Evolutionary conservation across 1,140 invertebrate species (phyloP), one percentile per base, ranked within the genome.

Genomic region (Gryllus bimaculatus): DNA sequence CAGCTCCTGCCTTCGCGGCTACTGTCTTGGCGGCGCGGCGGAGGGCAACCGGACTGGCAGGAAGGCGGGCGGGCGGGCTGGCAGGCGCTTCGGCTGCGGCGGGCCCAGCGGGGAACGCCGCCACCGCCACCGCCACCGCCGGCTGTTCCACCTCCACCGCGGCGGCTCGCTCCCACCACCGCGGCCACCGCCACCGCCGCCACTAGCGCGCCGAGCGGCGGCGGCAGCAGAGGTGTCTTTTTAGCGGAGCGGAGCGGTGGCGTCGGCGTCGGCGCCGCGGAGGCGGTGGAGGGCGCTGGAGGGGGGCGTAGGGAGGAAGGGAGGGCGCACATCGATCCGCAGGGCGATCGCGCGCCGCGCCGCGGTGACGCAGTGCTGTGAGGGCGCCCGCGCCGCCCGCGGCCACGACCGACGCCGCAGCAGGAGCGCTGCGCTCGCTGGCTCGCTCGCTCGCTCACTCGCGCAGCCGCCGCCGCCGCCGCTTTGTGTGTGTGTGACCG

Each of bases 351-450:
- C 10, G 18, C 18, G 10, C 10, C 54, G 54, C 54, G 54, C 10
- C 54, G 54, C 54, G 54, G 54, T 66, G 54, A 66, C 54, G 54
- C 54, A 66, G 54, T 66, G 54, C 54, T 66, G 54, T 66, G 54
- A 66, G 54, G 54, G 54, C 54, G 54, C 54, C 54, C 54, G 54
- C 54, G 54, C 54, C 54, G 54, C 54, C 54, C 54, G 54, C 54
- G 54, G 10, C 54, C 54, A 18, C 54, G 54, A 13, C 54, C 54
- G 54, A 13, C 54, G 18, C 49, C 49, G 49, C 15, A 8, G 49
- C 49, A 8, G 49, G 8, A 8, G n/a, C n/a, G 49, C 54, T 66
- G 54, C 54, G 10, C 10, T 18, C 7, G 49, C 49, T 54, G 49
- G 49, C 49, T 54, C n/a, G 26, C 54, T 66, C 54, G 54, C 54